A percentile compares a stretch with the other conserved stretches of the same genome.
These are phyloP conservation scores for Tetrao urogallus DNA, from an alignment of 2,113 vertebrate species.

Conservation along the genomic window DNA sequence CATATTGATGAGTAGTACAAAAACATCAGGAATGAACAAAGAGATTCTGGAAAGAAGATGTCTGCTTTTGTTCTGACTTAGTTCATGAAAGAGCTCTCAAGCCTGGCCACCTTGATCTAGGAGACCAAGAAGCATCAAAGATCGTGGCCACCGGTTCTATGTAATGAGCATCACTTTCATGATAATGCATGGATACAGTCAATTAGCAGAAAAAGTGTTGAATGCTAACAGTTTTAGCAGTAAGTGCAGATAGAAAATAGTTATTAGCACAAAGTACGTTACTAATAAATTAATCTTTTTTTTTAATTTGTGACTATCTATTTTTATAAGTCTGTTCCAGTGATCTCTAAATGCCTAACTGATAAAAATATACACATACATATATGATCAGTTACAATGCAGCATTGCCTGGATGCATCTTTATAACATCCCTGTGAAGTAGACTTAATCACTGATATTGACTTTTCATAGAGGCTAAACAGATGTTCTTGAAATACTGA, in stretches of 20 bases:
- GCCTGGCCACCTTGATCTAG: background rate
- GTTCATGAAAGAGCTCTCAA: background rate
- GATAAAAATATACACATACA: background rate
- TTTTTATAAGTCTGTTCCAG: background rate
- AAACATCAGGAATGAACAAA: background rate
- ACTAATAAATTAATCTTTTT: background rate
- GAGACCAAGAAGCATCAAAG: background rate
- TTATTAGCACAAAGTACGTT: background rate
- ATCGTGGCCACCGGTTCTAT: background rate
- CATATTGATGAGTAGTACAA: accelerated
- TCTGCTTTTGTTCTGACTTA: background rate
- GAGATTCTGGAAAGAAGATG: background rate
- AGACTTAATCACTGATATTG: background rate
- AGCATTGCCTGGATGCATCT: background rate
- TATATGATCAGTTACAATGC: background rate
- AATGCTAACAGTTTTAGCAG: background rate
- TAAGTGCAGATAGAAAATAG: background rate
- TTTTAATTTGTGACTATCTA: background rate
- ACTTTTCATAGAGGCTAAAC: background rate
- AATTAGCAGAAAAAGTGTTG: background rate
- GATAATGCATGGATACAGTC: background rate
- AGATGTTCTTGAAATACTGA: background rate
- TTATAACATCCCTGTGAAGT: background rate
- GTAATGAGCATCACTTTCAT: background rate
- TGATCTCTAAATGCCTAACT: background rate